phyloP scores from a whole-genome alignment of 2,888 invertebrate species.

The Tortricodes alternella region DNA sequence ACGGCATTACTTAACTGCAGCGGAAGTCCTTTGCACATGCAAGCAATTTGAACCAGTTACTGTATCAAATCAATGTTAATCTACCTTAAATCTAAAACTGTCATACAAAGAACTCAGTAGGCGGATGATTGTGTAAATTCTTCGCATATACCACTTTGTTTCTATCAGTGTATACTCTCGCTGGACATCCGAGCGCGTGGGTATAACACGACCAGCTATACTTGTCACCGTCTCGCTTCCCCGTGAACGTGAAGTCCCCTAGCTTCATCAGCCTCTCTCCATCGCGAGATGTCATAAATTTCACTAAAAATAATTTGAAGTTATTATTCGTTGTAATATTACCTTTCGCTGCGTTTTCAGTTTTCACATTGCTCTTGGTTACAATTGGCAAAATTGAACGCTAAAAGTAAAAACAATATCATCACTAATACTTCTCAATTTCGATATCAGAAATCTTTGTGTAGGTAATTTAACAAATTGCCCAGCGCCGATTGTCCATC shows the following conservation, averaged over 20 bases:
- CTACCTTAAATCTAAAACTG: background rate
- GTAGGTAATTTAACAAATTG: too few species aligned
- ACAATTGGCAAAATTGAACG: too few species aligned
- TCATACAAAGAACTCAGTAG: conserved; percentile 78
- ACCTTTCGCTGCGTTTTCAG: too few species aligned
- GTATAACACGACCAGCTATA: conserved; percentile 74
- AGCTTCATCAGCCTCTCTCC: conserved; percentile 71
- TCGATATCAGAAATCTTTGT: too few species aligned
- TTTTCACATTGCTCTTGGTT: too few species aligned
- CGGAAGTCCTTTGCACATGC: too few species aligned
- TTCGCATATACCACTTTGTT: conserved; percentile 61
- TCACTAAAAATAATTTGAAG: conserved; percentile 57
- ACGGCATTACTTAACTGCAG: too few species aligned
- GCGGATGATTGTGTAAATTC: conserved; percentile 71
- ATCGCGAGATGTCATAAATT: conserved; percentile 69
- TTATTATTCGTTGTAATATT: too few species aligned
- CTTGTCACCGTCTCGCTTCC: conserved; percentile 47
- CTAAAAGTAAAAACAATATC: too few species aligned
- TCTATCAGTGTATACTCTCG: conserved; percentile 63
- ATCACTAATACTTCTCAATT: too few species aligned
- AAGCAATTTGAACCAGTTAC: conserved; percentile 6
- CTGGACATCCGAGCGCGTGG: conserved; percentile 63
- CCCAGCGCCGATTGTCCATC: too few species aligned
- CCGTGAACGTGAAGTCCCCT: conserved; percentile 72
- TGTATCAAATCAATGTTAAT: background rate